Conservation (phyloP, 2,113 vertebrate species). For the Ginglymostoma cirratum region DNA sequence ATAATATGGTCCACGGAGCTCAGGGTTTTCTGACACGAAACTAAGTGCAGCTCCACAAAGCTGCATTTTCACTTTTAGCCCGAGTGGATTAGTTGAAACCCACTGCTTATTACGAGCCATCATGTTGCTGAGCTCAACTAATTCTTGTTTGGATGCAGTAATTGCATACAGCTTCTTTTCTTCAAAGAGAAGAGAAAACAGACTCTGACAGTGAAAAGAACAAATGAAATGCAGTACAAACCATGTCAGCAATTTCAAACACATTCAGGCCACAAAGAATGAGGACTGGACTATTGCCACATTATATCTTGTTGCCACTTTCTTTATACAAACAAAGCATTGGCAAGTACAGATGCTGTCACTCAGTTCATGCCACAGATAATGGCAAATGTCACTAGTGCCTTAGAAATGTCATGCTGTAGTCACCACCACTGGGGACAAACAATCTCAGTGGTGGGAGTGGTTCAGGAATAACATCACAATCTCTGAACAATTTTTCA, state of each 20-base stretch:
- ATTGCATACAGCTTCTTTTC: not conserved
- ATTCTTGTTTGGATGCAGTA: not conserved
- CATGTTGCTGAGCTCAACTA: not conserved
- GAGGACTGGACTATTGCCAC: not conserved
- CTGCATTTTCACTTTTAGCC: not conserved
- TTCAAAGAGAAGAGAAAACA: not conserved
- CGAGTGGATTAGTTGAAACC: not conserved
- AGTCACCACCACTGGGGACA: not conserved
- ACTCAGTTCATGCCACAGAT: not conserved
- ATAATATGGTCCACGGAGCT: not conserved
- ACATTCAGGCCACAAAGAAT: not conserved
- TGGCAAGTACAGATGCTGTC: not conserved
- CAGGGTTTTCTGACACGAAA: not conserved
- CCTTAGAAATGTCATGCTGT: not conserved
- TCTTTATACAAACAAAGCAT: not conserved
- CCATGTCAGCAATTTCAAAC: not conserved
- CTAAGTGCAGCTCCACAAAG: not conserved
- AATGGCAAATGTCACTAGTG: not conserved
- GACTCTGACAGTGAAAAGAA: not conserved
- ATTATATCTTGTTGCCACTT: not conserved
- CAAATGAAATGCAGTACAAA: not conserved
- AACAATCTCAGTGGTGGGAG: not conserved
- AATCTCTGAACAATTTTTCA: not conserved
- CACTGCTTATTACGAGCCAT: not conserved
- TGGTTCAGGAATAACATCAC: not conserved